phyloP scores from a whole-genome alignment of 1,140 invertebrate species.

The Gonatopus flavifemur region DNA sequence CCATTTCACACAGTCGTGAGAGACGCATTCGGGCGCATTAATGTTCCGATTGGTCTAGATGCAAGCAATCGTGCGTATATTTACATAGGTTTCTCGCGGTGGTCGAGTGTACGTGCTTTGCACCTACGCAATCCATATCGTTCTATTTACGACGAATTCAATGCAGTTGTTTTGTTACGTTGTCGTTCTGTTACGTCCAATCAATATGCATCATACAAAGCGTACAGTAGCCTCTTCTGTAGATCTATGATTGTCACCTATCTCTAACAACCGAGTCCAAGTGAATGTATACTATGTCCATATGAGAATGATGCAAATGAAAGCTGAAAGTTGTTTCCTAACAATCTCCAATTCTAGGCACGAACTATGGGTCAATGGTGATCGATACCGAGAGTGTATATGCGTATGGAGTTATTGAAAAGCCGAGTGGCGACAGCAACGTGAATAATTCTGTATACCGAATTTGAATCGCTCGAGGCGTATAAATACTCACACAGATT shows the following conservation, averaged over 20 bases:
- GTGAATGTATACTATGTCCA: no score
- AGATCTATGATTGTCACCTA: constrained; percentile 42
- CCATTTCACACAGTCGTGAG: constrained; percentile 13
- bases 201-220: constrained; percentile 37
- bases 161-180: constrained; percentile 21
- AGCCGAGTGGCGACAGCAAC: no score
- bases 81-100: no score
- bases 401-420: no score
- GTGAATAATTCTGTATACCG: no score
- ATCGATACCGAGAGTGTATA: no score
- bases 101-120: constrained; percentile 9
- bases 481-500: no score
- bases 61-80: constrained; percentile 14
- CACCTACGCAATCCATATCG: no score
- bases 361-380: constrained; percentile 23
- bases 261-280: no score
- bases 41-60: constrained; percentile 43
- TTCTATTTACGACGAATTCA: no score
- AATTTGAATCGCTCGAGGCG: no score
- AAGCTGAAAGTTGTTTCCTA: constrained; percentile 41
- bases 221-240: no score
- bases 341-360: constrained; percentile 27
- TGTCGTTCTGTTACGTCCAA: constrained; percentile 6
- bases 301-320: constrained; percentile 40
- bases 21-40: constrained; percentile 38